These are phyloP conservation scores for Hylomyscus alleni DNA, from an alignment of 2,797 vertebrate species.

Conservation along the genomic window DNA sequence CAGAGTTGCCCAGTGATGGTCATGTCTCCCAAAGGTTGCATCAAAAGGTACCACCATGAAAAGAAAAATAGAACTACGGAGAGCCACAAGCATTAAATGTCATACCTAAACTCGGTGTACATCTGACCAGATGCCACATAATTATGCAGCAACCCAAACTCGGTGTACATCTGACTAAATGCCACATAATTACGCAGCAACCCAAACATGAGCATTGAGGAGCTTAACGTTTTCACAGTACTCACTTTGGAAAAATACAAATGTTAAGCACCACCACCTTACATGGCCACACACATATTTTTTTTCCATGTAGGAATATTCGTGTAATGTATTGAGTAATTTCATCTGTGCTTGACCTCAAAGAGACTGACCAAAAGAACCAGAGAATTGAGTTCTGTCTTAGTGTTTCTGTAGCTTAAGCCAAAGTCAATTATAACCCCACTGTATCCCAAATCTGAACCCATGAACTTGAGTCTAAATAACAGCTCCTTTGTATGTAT, in stretches of 20 bases:
- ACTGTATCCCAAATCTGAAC: neutral
- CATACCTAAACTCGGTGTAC: neutral
- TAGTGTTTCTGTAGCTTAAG: slow-evolving; percentile 20
- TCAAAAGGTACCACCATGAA: neutral
- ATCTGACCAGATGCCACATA: neutral
- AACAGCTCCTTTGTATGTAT: neutral
- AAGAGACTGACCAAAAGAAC: neutral
- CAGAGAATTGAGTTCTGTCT: neutral
- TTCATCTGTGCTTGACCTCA: slow-evolving; percentile 25
- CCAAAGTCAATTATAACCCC: neutral
- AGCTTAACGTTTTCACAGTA: neutral
- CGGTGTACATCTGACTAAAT: neutral
- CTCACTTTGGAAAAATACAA: neutral
- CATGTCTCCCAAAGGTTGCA: neutral
- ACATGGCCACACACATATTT: neutral
- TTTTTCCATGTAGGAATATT: neutral
- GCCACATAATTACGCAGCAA: neutral
- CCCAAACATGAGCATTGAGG: neutral
- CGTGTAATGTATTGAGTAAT: neutral
- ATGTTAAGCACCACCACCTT: neutral
- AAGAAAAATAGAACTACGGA: neutral
- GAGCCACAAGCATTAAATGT: neutral
- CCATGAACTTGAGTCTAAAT: neutral
- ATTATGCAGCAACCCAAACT: neutral
- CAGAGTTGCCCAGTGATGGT: neutral